phyloP scores from a whole-genome alignment of 2,888 invertebrate species.

The Sclerodermus sp. region DNA sequence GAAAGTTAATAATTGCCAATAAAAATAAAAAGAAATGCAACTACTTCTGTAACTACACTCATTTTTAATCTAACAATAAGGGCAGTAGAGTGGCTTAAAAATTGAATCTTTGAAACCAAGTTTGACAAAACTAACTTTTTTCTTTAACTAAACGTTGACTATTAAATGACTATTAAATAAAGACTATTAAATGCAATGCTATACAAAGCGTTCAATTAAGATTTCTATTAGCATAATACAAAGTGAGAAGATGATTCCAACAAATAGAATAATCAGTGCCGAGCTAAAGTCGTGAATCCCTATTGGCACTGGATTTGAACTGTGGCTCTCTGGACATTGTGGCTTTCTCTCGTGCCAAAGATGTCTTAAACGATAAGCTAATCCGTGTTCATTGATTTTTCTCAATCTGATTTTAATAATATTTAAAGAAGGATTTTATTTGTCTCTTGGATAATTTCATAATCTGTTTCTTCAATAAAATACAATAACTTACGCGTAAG shows the following conservation, averaged over 20 bases:
- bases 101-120: too few species aligned
- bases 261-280: constrained; percentile 31
- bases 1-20: too few species aligned
- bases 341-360: constrained; percentile 38
- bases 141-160: too few species aligned
- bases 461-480: too few species aligned
- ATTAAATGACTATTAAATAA: too few species aligned
- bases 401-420: constrained; percentile 27
- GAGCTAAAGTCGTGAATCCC: constrained; percentile 39
- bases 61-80: too few species aligned
- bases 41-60: too few species aligned
- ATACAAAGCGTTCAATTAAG: constrained; percentile 5
- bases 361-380: constrained; percentile 25
- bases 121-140: too few species aligned
- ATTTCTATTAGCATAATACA: constrained; percentile 32
- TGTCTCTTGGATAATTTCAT: background rate
- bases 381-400: constrained; percentile 36
- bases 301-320: constrained; percentile 35
- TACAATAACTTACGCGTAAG: constrained; percentile 44
- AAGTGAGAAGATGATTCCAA: constrained; percentile 25
- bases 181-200: too few species aligned
- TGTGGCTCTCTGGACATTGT: constrained; percentile 40
- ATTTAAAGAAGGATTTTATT: background rate
- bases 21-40: too few species aligned
- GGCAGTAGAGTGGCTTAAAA: too few species aligned